These are phyloP conservation scores for Mesocentrotus franciscanus DNA, from an alignment of 53 echinoderm and acorn worm species.

Conservation along the genomic window DNA sequence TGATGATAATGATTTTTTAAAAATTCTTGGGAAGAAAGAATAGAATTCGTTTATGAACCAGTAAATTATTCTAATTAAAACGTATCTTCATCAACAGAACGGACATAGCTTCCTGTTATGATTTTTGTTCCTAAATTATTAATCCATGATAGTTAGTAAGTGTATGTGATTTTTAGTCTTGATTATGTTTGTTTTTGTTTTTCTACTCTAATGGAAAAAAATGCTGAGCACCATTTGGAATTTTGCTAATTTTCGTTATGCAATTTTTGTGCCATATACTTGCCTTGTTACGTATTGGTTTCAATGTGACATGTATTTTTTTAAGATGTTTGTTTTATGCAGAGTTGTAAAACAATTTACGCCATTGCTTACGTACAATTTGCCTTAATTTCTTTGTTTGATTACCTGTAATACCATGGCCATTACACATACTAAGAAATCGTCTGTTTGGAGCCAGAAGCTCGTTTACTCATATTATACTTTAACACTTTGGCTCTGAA, in stretches of 20 bases:
- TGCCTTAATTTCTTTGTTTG: neutral
- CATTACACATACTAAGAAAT: too few relatives aligned
- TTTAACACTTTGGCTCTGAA: too few relatives aligned
- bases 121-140: neutral
- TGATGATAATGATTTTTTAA: neutral
- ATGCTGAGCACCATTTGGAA: neutral
- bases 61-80: too few relatives aligned
- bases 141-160: neutral
- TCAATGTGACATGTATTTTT: neutral
- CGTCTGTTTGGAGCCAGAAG: too few relatives aligned
- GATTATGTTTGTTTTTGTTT: neutral
- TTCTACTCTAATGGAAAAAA: neutral
- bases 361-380: neutral
- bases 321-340: neutral
- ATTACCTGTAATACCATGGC: neutral
- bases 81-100: neutral
- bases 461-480: too few relatives aligned
- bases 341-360: neutral
- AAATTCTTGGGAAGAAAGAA: neutral
- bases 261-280: constrained; percentile 23
- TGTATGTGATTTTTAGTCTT: neutral
- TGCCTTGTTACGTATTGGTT: constrained; percentile 12
- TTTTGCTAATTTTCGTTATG: constrained; percentile 37
- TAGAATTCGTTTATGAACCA: neutral
- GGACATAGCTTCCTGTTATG: neutral